These are phyloP conservation scores for Xerus rutilus DNA, from an alignment of 2,797 vertebrate species.

Conservation along the genomic window DNA sequence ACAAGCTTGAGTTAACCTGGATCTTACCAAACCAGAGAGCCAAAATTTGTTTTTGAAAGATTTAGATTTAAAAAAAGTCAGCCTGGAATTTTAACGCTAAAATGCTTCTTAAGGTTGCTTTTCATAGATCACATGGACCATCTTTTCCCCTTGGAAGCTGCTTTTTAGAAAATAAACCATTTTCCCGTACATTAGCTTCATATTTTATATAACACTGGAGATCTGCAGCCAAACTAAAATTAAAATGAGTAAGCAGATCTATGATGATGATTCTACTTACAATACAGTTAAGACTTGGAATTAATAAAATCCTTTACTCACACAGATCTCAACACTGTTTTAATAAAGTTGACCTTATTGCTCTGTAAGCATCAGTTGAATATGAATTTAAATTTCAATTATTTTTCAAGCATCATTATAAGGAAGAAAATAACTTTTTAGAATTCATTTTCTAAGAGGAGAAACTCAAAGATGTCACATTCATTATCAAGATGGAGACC, in stretches of 20 bases:
- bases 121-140: not conserved
- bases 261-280: not conserved
- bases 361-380: not conserved
- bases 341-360: constrained; percentile 17
- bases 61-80: constrained; percentile 43
- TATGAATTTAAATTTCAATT: constrained; percentile 43
- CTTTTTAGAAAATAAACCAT: constrained; percentile 54
- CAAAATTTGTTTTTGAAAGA: constrained; percentile 65
- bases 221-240: constrained; percentile 9
- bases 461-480: not conserved
- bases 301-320: constrained; percentile 43
- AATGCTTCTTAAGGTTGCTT: not conserved
- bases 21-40: constrained; percentile 58
- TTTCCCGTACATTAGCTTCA: constrained; percentile 24
- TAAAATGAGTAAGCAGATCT: not conserved
- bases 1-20: constrained; percentile 69
- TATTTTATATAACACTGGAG: constrained; percentile 22
- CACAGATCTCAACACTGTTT: not conserved
- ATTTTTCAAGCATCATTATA: constrained; percentile 26
- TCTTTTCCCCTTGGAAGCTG: not conserved
- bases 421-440: not conserved
- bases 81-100: constrained; percentile 60
- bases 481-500: not conserved
- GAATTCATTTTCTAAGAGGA: constrained; percentile 22
- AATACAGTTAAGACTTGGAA: not conserved